Conservation (phyloP, 2,888 invertebrate genomes). For the Drosophila subquinaria region DNA sequence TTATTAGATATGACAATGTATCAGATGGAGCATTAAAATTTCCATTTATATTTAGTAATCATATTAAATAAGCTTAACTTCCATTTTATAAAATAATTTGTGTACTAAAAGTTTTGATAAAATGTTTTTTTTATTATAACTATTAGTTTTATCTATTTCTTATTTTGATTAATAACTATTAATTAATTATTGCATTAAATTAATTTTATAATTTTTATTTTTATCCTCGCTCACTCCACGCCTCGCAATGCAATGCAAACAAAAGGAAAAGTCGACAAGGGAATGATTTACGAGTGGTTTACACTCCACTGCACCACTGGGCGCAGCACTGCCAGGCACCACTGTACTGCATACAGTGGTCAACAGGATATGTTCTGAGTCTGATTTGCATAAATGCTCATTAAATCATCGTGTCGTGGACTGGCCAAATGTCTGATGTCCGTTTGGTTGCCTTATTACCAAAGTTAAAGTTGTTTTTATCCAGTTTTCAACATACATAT, state of each 20-base stretch:
- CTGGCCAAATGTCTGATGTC: slow-evolving; percentile 37
- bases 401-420: slow-evolving; percentile 68
- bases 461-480: slow-evolving; percentile 46
- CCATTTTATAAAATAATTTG: too few species aligned
- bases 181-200: too few species aligned
- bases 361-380: slow-evolving; percentile 36
- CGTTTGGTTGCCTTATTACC: slow-evolving; percentile 19
- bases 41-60: too few species aligned
- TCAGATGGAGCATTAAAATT: too few species aligned
- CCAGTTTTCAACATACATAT: slow-evolving; percentile 47
- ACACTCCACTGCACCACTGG: slow-evolving; percentile 11
- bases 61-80: too few species aligned
- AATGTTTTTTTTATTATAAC: too few species aligned
- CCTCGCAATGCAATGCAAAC: slow-evolving; percentile 35
- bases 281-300: slow-evolving; percentile 70
- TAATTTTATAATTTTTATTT: not conserved
- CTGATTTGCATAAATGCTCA: slow-evolving; percentile 75
- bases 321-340: slow-evolving; percentile 1
- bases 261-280: slow-evolving; percentile 35
- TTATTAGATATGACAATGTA: too few species aligned
- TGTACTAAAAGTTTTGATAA: too few species aligned
- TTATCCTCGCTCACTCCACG: slow-evolving; percentile 18
- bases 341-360: slow-evolving; percentile 6
- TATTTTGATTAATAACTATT: too few species aligned
- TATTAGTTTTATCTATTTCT: too few species aligned